Evolutionary conservation across 2,797 vertebrate genomes (phyloP), one percentile per base, ranked within the genome.

Genomic region (Peromyscus eremicus): DNA sequence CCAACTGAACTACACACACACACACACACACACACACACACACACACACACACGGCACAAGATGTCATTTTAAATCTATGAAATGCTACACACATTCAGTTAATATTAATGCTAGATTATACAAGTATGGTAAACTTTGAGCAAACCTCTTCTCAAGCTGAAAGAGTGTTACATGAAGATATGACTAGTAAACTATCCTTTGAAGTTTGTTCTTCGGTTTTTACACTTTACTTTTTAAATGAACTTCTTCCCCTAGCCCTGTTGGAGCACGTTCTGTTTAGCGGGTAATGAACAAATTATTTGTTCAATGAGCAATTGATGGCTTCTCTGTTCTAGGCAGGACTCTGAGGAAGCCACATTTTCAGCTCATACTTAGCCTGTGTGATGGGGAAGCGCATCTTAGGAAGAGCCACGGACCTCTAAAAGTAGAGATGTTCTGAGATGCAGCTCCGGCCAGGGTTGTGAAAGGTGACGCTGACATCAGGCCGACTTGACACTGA

Each of bases 141-240:
- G 70, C 84, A 68, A 81, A 66, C 3, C 0, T 81, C 88, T 97
- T 92, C 75, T 92, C 43, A 95, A 76, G 91, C 89, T 60, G 6
- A 92, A 93, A 83, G 73, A 81, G 85, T 91, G 96, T 91, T 88
- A 16, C 27, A 86, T 68, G 91, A 76, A 93, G 32, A 66, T 37
- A 32, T 70, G 1, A 62, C 76, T 86, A 71, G 79, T 55, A 88
- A 89, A 91, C 37, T 87, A 12, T 75, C 64, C 25, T 79, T 97
- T 79, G 21, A 96, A 87, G 88, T 83, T 81, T 62, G 77, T 68
- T 79, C 62, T 60, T 49, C 25, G 52, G 23, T 92, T 96, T 89
- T 81, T 60, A 81, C 83, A 81, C 19, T 92, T 94, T 80, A 40
- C 29, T 25, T 83, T 94, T 92, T 32, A 43, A 86, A 60, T 68